These are phyloP conservation scores for Monopterus albus DNA, from an alignment of 2,113 vertebrate genomes.

Conservation along the genomic window DNA sequence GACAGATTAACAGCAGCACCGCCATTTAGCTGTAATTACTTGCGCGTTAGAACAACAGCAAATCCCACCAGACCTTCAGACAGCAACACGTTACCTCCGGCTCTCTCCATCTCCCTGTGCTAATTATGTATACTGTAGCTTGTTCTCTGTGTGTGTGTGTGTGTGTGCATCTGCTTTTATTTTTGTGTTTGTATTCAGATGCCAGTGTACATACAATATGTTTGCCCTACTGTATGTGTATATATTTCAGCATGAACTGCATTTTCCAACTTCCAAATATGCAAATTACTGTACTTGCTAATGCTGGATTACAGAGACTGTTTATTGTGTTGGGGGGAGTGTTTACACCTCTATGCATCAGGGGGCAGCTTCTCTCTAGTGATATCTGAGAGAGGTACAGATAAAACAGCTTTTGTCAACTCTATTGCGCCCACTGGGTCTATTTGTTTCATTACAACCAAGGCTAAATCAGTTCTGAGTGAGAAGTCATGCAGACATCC, in stretches of 20 bases:
- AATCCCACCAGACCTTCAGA: constrained; percentile 68
- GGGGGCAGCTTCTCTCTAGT: constrained; percentile 21
- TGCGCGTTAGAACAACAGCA: constrained; percentile 65
- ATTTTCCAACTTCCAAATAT: constrained; percentile 9
- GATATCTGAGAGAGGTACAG: constrained; percentile 29
- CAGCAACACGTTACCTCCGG: constrained; percentile 33
- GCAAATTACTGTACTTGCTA: constrained; percentile 40
- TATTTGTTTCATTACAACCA: constrained; percentile 51
- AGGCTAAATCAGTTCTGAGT: constrained; percentile 38
- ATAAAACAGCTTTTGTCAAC: constrained; percentile 55
- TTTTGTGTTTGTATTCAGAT: constrained; percentile 26
- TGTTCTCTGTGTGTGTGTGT: constrained; percentile 31
- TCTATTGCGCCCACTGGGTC: constrained; percentile 39
- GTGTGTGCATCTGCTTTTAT: constrained; percentile 11
- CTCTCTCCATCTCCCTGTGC: constrained; percentile 30
- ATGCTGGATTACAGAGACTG: constrained; percentile 4
- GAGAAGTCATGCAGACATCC: constrained; percentile 44
- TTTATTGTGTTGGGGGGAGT: constrained; percentile 17
- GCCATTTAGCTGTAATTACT: constrained; percentile 77
- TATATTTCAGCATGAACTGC: constrained; percentile 26
- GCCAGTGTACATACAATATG: constrained; percentile 6
- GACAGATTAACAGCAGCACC: constrained; percentile 66
- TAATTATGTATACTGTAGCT: constrained; percentile 68
- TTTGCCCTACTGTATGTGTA: constrained; percentile 7
- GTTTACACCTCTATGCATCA: constrained; percentile 44